Percentiles rank a stretch among this genome's conserved stretches.
These are phyloP conservation scores for Neopelma chrysocephalum DNA, from an alignment of 2,797 vertebrate genomes.

Conservation along the genomic window DNA sequence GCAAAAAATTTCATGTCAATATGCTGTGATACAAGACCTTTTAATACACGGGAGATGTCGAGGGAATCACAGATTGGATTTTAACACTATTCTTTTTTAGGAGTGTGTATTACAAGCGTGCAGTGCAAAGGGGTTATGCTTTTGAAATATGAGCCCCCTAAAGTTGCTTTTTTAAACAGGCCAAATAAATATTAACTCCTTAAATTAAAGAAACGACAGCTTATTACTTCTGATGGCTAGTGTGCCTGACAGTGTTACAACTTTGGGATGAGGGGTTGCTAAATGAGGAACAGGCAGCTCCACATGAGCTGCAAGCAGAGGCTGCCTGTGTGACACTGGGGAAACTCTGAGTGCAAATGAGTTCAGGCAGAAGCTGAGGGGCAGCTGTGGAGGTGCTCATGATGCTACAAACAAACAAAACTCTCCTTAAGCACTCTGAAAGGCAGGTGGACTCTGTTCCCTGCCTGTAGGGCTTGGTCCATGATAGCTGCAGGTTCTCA, in stretches of 20 bases:
- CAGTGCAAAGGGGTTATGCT: not conserved
- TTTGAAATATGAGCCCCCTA: not conserved
- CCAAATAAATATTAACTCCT: conserved; percentile 13
- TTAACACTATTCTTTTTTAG: not conserved
- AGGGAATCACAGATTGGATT: not conserved
- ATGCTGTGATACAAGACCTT: not conserved
- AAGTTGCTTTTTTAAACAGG: not conserved
- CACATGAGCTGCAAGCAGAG: not conserved
- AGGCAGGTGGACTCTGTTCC: not conserved
- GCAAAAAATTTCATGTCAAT: not conserved
- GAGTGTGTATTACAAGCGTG: not conserved
- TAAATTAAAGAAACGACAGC: conserved; percentile 19
- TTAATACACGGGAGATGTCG: not conserved
- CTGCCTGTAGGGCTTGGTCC: not conserved
- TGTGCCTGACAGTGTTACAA: conserved; percentile 2
- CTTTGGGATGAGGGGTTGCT: not conserved
- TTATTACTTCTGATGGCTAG: not conserved
- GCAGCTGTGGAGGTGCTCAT: not conserved
- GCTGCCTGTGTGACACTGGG: not conserved
- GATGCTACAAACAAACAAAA: not conserved
- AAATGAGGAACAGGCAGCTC: not conserved
- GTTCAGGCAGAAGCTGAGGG: not conserved
- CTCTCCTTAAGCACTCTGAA: not conserved
- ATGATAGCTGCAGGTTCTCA: not conserved
- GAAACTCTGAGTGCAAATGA: not conserved